These are phyloP conservation scores for Ditylenchus dipsaci DNA, from an alignment of 1,140 invertebrate genomes.

Conservation along the genomic window DNA sequence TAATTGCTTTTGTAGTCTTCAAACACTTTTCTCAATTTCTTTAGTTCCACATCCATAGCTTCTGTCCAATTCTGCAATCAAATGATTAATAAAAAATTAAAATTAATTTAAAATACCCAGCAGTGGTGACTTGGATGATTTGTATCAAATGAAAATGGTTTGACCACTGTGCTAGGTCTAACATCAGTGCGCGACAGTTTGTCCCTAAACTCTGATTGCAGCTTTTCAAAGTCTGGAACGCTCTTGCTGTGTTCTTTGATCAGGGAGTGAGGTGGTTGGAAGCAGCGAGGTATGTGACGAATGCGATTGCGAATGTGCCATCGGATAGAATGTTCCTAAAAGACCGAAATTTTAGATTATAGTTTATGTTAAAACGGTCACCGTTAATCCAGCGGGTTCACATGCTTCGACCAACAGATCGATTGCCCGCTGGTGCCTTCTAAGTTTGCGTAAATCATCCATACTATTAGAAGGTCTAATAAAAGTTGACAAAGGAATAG, in stretches of 20 bases:
- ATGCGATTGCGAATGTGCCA: constrained; percentile 17
- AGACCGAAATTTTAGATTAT: not conserved
- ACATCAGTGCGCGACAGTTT: constrained; percentile 6
- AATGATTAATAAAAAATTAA: not conserved
- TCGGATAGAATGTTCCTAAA: constrained; percentile 23
- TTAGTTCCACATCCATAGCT: not conserved
- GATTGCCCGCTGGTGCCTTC: constrained; percentile 2
- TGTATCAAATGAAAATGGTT: constrained; percentile 16
- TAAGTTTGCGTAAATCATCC: not conserved
- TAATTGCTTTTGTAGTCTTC: not conserved
- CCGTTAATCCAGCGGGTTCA: constrained; percentile 18
- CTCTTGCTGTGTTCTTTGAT: not conserved
- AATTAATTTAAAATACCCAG: not conserved
- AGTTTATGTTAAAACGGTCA: not conserved
- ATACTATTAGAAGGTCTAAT: not conserved
- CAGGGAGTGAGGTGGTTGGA: not conserved
- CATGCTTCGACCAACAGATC: constrained; percentile 6
- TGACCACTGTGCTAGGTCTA: constrained; percentile 1
- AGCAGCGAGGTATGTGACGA: constrained; percentile 13
- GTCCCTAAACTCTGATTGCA: constrained; percentile 15
- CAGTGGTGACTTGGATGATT: constrained; percentile 1
- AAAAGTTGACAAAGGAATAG: not conserved
- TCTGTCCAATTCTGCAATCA: constrained; percentile 16
- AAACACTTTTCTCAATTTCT: not conserved
- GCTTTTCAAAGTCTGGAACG: constrained; percentile 15